Evolutionary conservation across 2,888 invertebrate species (phyloP).

Genomic region (Perizoma affinitatum): DNA sequence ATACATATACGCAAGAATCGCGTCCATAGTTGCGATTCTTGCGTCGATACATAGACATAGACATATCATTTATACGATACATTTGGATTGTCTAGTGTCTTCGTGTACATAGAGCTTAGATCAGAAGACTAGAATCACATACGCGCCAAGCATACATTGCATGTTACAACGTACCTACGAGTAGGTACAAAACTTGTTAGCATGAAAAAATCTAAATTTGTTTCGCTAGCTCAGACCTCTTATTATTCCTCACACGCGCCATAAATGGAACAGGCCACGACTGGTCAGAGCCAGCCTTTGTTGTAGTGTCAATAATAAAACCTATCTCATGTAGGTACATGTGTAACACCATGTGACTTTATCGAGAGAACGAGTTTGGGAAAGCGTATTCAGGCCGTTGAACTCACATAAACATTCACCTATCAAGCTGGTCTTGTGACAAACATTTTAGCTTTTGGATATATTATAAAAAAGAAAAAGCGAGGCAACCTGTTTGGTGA

Average conservation of each 20-base stretch:
- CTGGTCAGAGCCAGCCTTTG: constrained; percentile 49
- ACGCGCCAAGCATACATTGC: constrained; percentile 9
- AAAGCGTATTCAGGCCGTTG: constrained; percentile 72
- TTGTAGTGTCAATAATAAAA: constrained; percentile 51
- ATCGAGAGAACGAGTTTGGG: constrained; percentile 72
- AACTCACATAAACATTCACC: constrained; percentile 62
- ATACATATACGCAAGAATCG: too few species aligned
- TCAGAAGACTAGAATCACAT: constrained; percentile 8
- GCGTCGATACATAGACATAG: too few species aligned
- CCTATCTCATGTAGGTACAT: constrained; percentile 28
- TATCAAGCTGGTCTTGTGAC: constrained; percentile 63
- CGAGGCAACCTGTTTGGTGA: constrained; percentile 38
- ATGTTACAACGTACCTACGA: not conserved
- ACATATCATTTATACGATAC: too few species aligned
- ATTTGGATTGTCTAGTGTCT: too few species aligned
- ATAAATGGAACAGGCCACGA: constrained; percentile 52
- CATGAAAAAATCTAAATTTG: constrained; percentile 18
- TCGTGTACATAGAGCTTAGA: too few species aligned
- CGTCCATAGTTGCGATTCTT: too few species aligned
- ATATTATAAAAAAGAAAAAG: constrained; percentile 36
- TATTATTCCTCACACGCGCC: constrained; percentile 39
- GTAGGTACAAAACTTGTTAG: constrained; percentile 11
- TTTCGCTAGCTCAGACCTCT: constrained; percentile 20
- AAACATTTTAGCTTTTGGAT: constrained; percentile 41
- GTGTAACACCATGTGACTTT: constrained; percentile 52